Percentiles rank a stretch among this genome's conserved stretches.
Evolutionary conservation across 2,113 vertebrate species (phyloP).

Genomic region (Anoura caudifer): DNA sequence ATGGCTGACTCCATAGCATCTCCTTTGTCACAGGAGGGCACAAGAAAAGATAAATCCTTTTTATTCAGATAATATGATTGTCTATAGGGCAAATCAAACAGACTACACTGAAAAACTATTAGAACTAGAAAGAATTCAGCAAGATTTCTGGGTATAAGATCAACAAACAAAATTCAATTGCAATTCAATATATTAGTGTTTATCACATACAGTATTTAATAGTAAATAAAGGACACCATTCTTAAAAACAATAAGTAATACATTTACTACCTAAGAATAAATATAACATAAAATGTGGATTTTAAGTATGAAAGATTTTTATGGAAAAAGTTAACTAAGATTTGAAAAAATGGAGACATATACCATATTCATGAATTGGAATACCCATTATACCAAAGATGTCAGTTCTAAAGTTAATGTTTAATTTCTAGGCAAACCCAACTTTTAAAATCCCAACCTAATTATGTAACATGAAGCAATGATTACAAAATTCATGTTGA

Average conservation of each 20-base stretch:
- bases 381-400: not conserved
- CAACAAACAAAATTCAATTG: not conserved
- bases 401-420: not conserved
- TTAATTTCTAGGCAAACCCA: not conserved
- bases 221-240: not conserved
- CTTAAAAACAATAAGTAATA: not conserved
- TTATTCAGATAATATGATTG: not conserved
- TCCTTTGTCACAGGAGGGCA: not conserved
- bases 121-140: not conserved
- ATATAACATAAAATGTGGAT: not conserved
- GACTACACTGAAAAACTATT: not conserved
- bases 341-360: constrained; percentile 9
- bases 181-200: not conserved
- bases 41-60: not conserved
- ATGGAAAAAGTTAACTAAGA: not conserved
- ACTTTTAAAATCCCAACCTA: not conserved
- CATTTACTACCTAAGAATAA: not conserved
- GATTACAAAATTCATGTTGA: not conserved
- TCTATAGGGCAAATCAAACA: not conserved
- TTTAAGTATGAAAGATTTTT: not conserved
- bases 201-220: not conserved
- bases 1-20: not conserved
- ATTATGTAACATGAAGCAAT: not conserved
- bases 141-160: not conserved
- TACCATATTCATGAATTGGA: not conserved